Percentiles rank a stretch among this genome's conserved stretches.
Conservation (phyloP, 92 coral and sea anemone genomes). For the Epizoanthus scotinus region DNA sequence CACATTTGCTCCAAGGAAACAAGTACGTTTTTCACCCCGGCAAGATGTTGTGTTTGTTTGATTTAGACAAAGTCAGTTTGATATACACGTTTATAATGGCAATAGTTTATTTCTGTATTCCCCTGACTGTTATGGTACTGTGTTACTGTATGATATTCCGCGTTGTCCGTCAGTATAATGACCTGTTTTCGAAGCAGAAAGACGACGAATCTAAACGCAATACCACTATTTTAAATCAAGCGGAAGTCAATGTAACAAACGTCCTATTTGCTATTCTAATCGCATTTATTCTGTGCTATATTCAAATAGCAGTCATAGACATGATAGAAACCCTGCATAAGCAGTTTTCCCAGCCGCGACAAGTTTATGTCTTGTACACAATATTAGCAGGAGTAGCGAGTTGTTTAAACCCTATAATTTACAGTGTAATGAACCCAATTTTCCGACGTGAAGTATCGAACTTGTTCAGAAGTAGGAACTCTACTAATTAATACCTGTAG, state of each 20-base stretch:
- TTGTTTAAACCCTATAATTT: slow-evolving; percentile 28
- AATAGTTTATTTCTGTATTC: slow-evolving; percentile 3
- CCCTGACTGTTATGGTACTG: slow-evolving; percentile 20
- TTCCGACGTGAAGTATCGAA: slow-evolving; percentile 11
- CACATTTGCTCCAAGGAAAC: slow-evolving; percentile 30
- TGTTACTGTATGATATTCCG: slow-evolving; percentile 28
- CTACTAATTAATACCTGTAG: not conserved
- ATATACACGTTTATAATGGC: slow-evolving; percentile 22
- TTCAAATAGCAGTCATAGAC: slow-evolving; percentile 30
- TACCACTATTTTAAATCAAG: not conserved
- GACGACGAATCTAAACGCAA: not conserved
- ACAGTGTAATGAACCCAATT: slow-evolving; percentile 27
- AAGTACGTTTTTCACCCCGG: slow-evolving; percentile 39
- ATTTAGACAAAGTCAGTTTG: slow-evolving; percentile 16
- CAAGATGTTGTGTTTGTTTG: slow-evolving; percentile 31
- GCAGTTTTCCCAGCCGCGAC: slow-evolving; percentile 37
- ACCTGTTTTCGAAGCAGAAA: slow-evolving; percentile 1
- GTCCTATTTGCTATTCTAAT: slow-evolving; percentile 28
- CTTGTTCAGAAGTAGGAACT: not conserved
- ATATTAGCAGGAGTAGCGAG: slow-evolving; percentile 21
- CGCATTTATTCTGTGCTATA: slow-evolving; percentile 25
- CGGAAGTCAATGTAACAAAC: slow-evolving; percentile 25
- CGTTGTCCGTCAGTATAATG: slow-evolving; percentile 10
- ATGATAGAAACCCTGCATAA: slow-evolving; percentile 18
- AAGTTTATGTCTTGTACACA: slow-evolving; percentile 30